phyloP scores from a whole-genome alignment of 2,797 vertebrate species.

The Urosaurus nigricauda region DNA sequence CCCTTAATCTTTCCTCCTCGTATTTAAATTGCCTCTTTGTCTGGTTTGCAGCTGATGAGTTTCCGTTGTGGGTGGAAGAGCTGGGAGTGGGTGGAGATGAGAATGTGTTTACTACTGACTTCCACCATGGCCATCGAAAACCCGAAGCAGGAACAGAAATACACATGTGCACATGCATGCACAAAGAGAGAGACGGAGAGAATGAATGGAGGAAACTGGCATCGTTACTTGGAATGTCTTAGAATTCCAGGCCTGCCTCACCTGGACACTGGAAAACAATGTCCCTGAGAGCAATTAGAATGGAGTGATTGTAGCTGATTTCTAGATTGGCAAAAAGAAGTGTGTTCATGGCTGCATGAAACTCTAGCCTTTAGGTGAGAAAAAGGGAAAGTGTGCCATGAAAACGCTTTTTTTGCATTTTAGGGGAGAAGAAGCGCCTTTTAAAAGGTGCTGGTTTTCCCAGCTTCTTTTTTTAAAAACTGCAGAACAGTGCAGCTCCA shows the following conservation, averaged over 20 bases:
- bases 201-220: not conserved
- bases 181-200: not conserved
- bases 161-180: too few species aligned
- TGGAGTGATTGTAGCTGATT: too few species aligned
- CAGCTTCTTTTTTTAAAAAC: too few species aligned
- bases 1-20: slow-evolving; percentile 31
- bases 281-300: not conserved
- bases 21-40: slow-evolving; percentile 41
- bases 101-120: slow-evolving; percentile 7
- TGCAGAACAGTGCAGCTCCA: too few species aligned
- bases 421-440: too few species aligned
- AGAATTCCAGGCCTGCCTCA: not conserved
- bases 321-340: too few species aligned
- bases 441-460: too few species aligned
- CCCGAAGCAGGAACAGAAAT: not conserved
- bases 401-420: too few species aligned
- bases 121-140: slow-evolving; percentile 22
- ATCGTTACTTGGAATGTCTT: not conserved
- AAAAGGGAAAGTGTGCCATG: too few species aligned
- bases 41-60: slow-evolving; percentile 25
- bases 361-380: too few species aligned
- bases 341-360: too few species aligned
- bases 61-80: slow-evolving; percentile 34
- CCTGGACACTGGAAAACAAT: not conserved
- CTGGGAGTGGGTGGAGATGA: not conserved